A percentile compares a stretch with the other conserved stretches of the same genome.
Conservation (phyloP, 2,888 invertebrate genomes). For the Agriopis marginaria region DNA sequence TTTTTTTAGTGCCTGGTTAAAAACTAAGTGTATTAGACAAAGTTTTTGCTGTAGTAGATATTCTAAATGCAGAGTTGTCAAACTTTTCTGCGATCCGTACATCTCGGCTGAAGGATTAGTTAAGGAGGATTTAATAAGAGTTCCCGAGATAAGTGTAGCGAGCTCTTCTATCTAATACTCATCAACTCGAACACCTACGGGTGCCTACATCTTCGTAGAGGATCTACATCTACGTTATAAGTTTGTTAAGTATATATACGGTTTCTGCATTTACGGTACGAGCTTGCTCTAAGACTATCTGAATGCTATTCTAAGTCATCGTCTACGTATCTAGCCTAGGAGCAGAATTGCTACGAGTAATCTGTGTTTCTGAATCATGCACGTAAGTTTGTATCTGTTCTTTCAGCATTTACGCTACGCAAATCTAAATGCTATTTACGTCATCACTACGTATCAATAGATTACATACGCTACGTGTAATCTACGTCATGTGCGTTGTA, state of each 20-base stretch:
- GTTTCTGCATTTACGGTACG: background rate
- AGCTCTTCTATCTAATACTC: constrained; percentile 69
- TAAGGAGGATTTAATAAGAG: constrained; percentile 84
- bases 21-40: background rate
- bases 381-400: too few species aligned
- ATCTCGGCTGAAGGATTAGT: constrained; percentile 74
- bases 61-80: background rate
- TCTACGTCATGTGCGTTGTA: too few species aligned
- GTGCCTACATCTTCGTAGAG: constrained; percentile 28
- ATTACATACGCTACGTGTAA: too few species aligned
- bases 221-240: constrained; percentile 7
- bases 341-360: too few species aligned
- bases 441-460: too few species aligned
- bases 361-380: too few species aligned
- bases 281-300: background rate
- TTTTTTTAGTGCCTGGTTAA: too few species aligned
- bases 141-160: constrained; percentile 80
- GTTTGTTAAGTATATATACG: background rate
- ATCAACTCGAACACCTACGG: constrained; percentile 65
- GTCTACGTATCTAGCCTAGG: too few species aligned
- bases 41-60: too few species aligned
- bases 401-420: too few species aligned
- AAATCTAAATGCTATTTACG: too few species aligned
- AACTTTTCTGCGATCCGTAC: constrained; percentile 63
- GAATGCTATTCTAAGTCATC: too few species aligned